These are phyloP conservation scores for Campoplex capitator DNA, from an alignment of 2,888 invertebrate species.

Conservation along the genomic window DNA sequence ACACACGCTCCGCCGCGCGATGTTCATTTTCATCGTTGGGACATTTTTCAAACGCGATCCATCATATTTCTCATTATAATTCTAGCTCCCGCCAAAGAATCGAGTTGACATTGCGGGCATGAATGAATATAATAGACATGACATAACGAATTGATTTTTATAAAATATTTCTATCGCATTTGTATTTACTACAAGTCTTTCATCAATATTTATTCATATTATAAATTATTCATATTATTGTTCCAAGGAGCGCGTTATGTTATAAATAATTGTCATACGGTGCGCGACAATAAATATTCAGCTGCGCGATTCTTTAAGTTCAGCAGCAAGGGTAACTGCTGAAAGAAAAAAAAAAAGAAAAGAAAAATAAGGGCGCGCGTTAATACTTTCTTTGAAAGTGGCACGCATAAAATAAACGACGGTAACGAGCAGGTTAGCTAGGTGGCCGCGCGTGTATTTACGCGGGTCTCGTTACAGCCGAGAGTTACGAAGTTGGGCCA, in stretches of 20 bases:
- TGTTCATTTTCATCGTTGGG: not conserved
- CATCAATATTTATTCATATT: not conserved
- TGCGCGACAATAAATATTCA: not conserved
- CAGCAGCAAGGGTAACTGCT: not conserved
- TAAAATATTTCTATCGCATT: not conserved
- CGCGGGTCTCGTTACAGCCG: slow-evolving; percentile 27
- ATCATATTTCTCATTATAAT: too few relatives aligned
- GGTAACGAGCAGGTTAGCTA: slow-evolving; percentile 2
- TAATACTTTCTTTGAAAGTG: not conserved
- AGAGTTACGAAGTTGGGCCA: not conserved
- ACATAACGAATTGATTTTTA: not conserved
- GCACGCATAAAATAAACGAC: not conserved
- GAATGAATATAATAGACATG: not conserved
- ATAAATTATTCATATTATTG: not conserved
- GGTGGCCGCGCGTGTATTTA: slow-evolving; percentile 28
- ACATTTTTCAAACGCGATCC: not conserved
- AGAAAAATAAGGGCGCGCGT: not conserved
- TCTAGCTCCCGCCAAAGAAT: too few relatives aligned
- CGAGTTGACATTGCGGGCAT: too few relatives aligned
- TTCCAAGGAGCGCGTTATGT: not conserved
- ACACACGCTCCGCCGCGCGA: not conserved
- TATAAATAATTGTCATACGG: not conserved
- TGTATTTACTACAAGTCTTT: too few relatives aligned
- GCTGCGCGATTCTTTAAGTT: not conserved
- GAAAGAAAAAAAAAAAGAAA: not conserved